Evolutionary conservation across 2,888 invertebrate species (phyloP), one percentile per base, ranked within the genome.

Genomic region (Spodoptera littoralis): DNA sequence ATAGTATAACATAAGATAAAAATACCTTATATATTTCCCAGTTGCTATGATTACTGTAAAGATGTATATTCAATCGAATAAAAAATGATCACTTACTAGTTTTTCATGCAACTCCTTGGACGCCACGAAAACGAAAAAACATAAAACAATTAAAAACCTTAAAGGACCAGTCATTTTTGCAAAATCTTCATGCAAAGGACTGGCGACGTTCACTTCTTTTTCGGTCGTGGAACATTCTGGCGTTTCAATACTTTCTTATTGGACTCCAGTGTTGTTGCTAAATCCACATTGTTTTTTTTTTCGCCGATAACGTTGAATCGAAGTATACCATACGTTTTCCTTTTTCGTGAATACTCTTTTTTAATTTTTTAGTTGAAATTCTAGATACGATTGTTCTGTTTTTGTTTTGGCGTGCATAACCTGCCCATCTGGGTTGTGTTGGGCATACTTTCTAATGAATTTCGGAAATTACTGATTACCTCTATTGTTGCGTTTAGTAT

Each of bases 71-170:
- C 18, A 18, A 18, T 18, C 18, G 18, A 18, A 18, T 18, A 18
- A 18, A 18, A 18, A 18, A 18, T 18, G 22, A 6, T 42, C 11
- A 70, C 81, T 53, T 67, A 85, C 85, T 75, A 79, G 71, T 78
- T 84, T 84, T 4, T 61, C 5, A 64, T 84, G 81, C 47, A 80
- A 66, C 61, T 83, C 72, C 58, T 83, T 83, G 18, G 77, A 53
- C 18, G 54, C 55, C 36, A 73, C 70, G 43, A 22, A 45, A 45
- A 59, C 41, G 22, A 50, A 58, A 12, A 57, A 55, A 65, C 48
- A 36, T 50, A 59, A 65, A 56, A 67, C 8, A 22, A 79, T 46
- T 50, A 45, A 50, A 45, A 47, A 61, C 22, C 54, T 43, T 1
- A 63, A 50, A 12, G 46, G 4, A 3, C 6, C 36, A 52, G 53